Conservation (phyloP, 1,140 invertebrate species). For the Drosophila teissieri region DNA sequence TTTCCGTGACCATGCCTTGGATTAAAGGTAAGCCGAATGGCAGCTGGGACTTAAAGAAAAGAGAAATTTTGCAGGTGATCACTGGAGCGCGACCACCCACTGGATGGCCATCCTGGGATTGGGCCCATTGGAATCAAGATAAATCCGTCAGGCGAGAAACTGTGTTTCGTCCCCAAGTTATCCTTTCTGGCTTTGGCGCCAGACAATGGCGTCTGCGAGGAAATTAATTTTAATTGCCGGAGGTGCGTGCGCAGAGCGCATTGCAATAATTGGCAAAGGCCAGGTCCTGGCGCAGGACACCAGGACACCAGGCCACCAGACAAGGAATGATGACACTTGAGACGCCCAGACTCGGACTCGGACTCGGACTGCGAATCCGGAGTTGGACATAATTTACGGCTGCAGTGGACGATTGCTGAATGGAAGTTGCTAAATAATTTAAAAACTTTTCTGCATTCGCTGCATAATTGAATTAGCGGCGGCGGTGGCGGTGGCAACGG, state of each 20-base stretch:
- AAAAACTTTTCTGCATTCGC: constrained; percentile 68
- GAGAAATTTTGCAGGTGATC: background rate
- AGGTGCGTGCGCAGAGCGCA: constrained; percentile 56
- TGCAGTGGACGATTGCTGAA: constrained; percentile 21
- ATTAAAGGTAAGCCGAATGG: too few relatives aligned
- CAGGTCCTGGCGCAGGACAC: constrained; percentile 31
- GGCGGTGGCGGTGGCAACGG: constrained; percentile 1
- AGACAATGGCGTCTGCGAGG: constrained; percentile 56
- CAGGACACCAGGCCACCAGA: constrained; percentile 29
- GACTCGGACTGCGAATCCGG: background rate
- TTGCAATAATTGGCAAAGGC: constrained; percentile 64
- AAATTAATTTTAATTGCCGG: constrained; percentile 74
- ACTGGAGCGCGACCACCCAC: constrained; percentile 14
- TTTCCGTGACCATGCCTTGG: too few relatives aligned
- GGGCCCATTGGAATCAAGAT: constrained; percentile 38
- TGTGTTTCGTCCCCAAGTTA: constrained; percentile 39
- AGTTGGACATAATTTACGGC: constrained; percentile 55
- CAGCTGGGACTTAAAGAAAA: constrained; percentile 11
- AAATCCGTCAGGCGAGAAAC: constrained; percentile 49
- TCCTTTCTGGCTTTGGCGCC: constrained; percentile 29
- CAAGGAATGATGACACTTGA: constrained; percentile 74
- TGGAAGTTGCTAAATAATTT: constrained; percentile 66
- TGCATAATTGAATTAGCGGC: constrained; percentile 61
- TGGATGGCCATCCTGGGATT: background rate
- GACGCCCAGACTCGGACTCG: constrained; percentile 29